Conservation (phyloP, 2,113 vertebrate species). For the Nannobrachium achirus region DNA sequence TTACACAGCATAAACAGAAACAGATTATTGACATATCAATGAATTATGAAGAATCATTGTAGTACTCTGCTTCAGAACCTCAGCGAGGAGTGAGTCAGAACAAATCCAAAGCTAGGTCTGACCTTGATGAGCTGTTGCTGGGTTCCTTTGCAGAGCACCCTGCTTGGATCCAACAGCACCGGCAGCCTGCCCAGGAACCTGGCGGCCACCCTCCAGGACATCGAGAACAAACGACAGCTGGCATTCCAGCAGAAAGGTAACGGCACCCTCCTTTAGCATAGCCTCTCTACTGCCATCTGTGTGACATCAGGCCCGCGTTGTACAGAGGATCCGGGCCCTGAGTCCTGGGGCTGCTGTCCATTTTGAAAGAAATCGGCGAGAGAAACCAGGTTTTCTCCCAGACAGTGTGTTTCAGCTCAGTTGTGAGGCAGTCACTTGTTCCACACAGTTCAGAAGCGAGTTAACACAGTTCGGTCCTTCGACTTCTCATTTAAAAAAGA, state of each 20-base stretch:
- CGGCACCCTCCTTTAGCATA: background rate
- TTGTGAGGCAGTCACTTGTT: constrained; percentile 4
- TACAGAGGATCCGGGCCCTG: background rate
- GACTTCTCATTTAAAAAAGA: constrained; percentile 15
- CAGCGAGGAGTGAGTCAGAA: too few species aligned
- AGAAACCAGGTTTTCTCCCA: constrained; percentile 13
- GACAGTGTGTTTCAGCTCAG: constrained; percentile 23
- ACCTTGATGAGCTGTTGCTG: background rate
- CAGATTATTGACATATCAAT: too few species aligned
- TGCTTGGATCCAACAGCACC: constrained; percentile 76
- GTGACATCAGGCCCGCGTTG: background rate
- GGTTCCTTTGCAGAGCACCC: constrained; percentile 76
- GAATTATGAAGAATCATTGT: too few species aligned
- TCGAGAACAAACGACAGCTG: constrained; percentile 92
- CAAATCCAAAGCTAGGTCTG: background rate
- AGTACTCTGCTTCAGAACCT: too few species aligned
- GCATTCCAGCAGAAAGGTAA: constrained; percentile 96
- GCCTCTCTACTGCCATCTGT: background rate
- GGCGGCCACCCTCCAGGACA: constrained; percentile 91
- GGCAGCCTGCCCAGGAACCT: constrained; percentile 91
- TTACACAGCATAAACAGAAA: too few species aligned
- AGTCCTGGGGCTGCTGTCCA: background rate
- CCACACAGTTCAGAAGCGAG: constrained; percentile 7
- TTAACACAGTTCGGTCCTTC: constrained; percentile 25
- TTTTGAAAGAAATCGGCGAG: constrained; percentile 39